A percentile compares a stretch with the other conserved stretches of the same genome.
Evolutionary conservation across 2,888 invertebrate genomes (phyloP).

Genomic region (Lasius fuliginosus): DNA sequence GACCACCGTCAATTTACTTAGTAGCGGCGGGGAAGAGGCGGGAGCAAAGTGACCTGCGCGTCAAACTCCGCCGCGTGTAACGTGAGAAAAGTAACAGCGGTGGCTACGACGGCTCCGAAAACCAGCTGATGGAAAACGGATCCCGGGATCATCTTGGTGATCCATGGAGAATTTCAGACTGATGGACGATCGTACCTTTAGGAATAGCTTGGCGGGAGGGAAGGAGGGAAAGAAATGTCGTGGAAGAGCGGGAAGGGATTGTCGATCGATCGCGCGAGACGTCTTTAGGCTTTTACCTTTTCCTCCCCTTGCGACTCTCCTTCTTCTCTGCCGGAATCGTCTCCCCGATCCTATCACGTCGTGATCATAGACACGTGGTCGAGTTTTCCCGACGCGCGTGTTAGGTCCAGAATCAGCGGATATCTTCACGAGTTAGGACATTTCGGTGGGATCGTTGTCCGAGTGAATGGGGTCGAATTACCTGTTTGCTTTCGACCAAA

Average conservation of each 20-base stretch:
- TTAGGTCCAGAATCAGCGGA: constrained; percentile 40
- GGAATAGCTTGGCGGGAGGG: too few species aligned
- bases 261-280: constrained; percentile 63
- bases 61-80: not conserved
- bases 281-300: constrained; percentile 26
- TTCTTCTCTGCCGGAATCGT: constrained; percentile 41
- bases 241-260: constrained; percentile 29
- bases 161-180: constrained; percentile 55
- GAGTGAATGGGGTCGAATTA: constrained; percentile 43
- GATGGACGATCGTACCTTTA: constrained; percentile 59
- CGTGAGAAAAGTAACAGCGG: not conserved
- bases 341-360: constrained; percentile 64
- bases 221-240: not conserved
- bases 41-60: not conserved
- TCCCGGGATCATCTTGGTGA: constrained; percentile 65
- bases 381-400: constrained; percentile 46
- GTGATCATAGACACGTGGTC: constrained; percentile 56
- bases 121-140: constrained; percentile 63
- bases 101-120: not conserved
- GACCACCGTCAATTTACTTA: constrained; percentile 40
- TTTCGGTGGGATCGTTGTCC: constrained; percentile 51
- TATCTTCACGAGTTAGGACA: constrained; percentile 41
- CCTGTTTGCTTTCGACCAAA: constrained; percentile 66
- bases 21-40: not conserved
- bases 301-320: not conserved